Evolutionary conservation across 2,888 invertebrate species (phyloP).

Genomic region (Chesias legatella): DNA sequence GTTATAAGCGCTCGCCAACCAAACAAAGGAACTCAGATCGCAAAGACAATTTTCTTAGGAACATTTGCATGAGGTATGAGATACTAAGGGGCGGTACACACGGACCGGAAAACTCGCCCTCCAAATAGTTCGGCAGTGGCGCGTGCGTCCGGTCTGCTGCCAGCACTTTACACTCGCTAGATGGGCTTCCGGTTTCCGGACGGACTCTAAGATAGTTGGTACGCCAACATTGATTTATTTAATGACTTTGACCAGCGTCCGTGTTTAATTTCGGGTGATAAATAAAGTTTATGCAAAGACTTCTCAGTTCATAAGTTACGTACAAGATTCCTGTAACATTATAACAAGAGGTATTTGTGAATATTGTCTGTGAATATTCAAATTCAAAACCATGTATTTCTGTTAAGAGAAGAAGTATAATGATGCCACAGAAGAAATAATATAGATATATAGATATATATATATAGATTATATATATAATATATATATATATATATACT

Average conservation of each 20-base stretch:
- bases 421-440: no score
- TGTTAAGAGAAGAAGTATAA: no score
- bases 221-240: slow-evolving; percentile 26
- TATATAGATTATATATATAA: no score
- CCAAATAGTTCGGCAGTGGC: slow-evolving; percentile 54
- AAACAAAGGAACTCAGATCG: slow-evolving; percentile 1
- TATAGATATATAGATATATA: no score
- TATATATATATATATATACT: no score
- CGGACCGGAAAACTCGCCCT: slow-evolving; percentile 59
- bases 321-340: no score
- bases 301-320: no score
- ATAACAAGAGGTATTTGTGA: no score
- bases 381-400: no score
- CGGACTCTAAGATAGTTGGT: slow-evolving; percentile 27
- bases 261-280: not conserved
- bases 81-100: slow-evolving; percentile 35
- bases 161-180: slow-evolving; percentile 48
- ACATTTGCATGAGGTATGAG: slow-evolving; percentile 35
- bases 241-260: slow-evolving; percentile 2
- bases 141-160: slow-evolving; percentile 56
- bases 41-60: slow-evolving; percentile 31
- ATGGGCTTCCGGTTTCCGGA: slow-evolving; percentile 69
- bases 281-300: no score
- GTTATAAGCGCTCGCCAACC: no score
- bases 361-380: no score